phyloP scores from a whole-genome alignment of 2,797 vertebrate genomes.

The Typhlichthys subterraneus region DNA sequence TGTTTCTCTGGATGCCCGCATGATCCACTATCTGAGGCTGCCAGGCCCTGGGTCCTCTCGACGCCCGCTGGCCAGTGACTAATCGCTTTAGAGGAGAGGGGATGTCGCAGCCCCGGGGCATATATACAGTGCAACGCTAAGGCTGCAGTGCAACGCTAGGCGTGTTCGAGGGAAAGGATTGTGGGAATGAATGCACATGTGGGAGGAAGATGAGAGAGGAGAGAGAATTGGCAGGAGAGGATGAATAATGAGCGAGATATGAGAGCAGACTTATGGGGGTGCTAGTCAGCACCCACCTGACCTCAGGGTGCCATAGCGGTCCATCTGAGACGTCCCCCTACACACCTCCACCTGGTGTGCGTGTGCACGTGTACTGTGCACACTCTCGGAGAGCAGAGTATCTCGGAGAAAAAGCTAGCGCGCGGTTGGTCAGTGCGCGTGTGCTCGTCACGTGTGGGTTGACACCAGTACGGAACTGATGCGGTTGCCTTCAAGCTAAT shows the following conservation, averaged over 20 bases:
- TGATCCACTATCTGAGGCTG: slow-evolving; percentile 65
- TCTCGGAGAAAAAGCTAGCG: slow-evolving; percentile 26
- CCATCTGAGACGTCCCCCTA: slow-evolving; percentile 38
- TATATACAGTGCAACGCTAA: slow-evolving; percentile 31
- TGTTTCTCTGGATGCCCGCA: slow-evolving; percentile 51
- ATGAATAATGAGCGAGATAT: slow-evolving; percentile 46
- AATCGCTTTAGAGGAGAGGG: slow-evolving; percentile 63
- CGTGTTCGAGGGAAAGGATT: slow-evolving; percentile 19
- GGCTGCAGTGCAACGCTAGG: slow-evolving; percentile 22
- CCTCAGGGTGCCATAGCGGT: slow-evolving; percentile 57
- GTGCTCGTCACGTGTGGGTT: slow-evolving; percentile 70
- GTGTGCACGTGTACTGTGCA: slow-evolving; percentile 34
- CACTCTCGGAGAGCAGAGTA: slow-evolving; percentile 20
- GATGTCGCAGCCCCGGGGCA: slow-evolving; percentile 48
- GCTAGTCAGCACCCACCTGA: slow-evolving; percentile 67
- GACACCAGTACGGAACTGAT: slow-evolving; percentile 68
- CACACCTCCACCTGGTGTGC: slow-evolving; percentile 3
- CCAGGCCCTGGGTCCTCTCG: slow-evolving; percentile 63
- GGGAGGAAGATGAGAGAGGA: slow-evolving; percentile 40
- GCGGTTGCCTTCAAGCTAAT: slow-evolving; percentile 55
- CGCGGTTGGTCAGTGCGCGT: slow-evolving; percentile 28
- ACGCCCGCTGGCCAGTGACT: slow-evolving; percentile 55
- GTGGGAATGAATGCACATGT: slow-evolving; percentile 39
- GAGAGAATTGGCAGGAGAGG: neutral
- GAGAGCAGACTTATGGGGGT: slow-evolving; percentile 57